These are phyloP conservation scores for Somateria mollissima DNA, from an alignment of 2,797 vertebrate genomes.

Conservation along the genomic window DNA sequence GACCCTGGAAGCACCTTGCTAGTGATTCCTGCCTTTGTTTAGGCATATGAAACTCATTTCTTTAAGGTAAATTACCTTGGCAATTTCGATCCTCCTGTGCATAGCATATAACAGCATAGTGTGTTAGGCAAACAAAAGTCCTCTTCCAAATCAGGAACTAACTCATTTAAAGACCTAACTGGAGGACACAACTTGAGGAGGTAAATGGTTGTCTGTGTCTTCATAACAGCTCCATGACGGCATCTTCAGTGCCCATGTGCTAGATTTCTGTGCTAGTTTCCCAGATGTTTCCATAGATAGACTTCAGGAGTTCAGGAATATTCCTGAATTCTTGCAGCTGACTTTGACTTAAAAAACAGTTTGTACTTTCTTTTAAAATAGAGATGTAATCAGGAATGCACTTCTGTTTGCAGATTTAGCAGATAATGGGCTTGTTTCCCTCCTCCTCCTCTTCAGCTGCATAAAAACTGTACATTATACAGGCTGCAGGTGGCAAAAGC, in stretches of 20 bases:
- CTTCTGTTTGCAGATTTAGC: not conserved
- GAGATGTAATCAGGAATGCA: not conserved
- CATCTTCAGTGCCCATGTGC: not conserved
- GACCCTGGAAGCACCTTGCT: not conserved
- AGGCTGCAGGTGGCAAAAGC: not conserved
- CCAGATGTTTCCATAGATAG: not conserved
- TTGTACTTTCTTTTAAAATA: not conserved
- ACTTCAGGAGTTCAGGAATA: not conserved
- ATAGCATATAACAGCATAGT: accelerated
- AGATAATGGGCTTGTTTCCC: not conserved
- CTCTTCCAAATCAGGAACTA: not conserved
- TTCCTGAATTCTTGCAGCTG: not conserved
- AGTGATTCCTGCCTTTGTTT: not conserved
- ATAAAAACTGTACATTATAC: not conserved
- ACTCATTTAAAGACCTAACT: not conserved
- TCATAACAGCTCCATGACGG: accelerated
- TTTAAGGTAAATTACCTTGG: not conserved
- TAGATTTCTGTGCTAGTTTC: not conserved
- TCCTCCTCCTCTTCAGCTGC: accelerated
- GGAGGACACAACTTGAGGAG: not conserved
- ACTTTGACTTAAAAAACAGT: not conserved
- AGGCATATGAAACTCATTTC: not conserved
- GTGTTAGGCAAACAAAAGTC: not conserved
- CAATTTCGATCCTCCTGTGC: not conserved
- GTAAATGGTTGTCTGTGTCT: not conserved